phyloP scores from a whole-genome alignment of 2,797 vertebrate genomes.

The Lateolabrax maculatus region DNA sequence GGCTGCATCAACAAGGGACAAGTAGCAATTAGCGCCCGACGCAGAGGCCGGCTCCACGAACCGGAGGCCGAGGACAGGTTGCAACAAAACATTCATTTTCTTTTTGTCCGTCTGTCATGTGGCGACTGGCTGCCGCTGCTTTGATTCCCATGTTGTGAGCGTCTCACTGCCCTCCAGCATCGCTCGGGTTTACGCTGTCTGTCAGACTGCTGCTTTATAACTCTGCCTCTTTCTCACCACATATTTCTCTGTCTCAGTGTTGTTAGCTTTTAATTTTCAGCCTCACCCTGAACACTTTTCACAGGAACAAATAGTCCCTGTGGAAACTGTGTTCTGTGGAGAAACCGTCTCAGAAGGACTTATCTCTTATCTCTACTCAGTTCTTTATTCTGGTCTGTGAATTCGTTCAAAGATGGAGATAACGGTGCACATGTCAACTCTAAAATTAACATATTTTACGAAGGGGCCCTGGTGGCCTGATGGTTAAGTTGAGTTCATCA shows the following conservation, averaged over 20 bases:
- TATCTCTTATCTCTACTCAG: no score
- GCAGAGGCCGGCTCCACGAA: slow-evolving; percentile 24
- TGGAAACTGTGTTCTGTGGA: no score
- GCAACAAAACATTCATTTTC: slow-evolving; percentile 11
- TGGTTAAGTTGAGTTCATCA: no score
- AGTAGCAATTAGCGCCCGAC: slow-evolving; percentile 38
- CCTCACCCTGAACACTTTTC: neutral
- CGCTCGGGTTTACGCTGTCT: neutral
- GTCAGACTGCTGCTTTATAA: neutral
- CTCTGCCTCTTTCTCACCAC: neutral
- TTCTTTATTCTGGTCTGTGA: no score
- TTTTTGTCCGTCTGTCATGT: neutral
- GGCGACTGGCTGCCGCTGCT: neutral
- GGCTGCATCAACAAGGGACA: slow-evolving; percentile 40
- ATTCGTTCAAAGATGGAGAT: no score
- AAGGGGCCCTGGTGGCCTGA: no score
- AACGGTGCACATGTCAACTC: no score
- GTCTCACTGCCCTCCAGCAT: neutral
- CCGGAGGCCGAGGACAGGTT: neutral
- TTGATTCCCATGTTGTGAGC: neutral
- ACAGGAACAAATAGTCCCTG: neutral
- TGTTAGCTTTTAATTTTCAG: neutral
- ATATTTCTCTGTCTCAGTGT: neutral
- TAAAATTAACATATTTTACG: no score
- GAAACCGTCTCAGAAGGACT: no score